Conservation (phyloP, 1,140 invertebrate species). For the Streblospio benedicti region DNA sequence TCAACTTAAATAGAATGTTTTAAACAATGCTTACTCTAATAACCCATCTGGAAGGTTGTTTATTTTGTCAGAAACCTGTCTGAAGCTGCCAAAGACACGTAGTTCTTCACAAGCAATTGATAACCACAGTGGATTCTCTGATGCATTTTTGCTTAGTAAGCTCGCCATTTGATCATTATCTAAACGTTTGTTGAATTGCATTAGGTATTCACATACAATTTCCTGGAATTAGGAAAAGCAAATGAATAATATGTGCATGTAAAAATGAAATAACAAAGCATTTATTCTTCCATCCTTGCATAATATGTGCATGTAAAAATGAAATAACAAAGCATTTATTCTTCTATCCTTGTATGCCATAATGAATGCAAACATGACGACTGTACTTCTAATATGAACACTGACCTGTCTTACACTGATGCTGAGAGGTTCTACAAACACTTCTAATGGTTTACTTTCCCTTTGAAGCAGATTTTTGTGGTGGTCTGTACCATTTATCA, state of each 20-base stretch:
- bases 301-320: neutral
- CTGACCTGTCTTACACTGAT: neutral
- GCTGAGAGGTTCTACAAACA: neutral
- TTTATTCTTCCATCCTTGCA: neutral
- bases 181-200: constrained; percentile 6
- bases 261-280: neutral
- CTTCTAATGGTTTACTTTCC: neutral
- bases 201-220: neutral
- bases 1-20: neutral
- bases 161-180: constrained; percentile 2
- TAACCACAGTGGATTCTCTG: constrained; percentile 19
- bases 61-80: constrained; percentile 11
- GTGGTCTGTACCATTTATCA: constrained; percentile 1
- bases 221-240: neutral
- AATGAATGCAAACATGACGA: neutral
- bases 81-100: constrained; percentile 18
- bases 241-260: neutral
- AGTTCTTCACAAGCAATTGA: constrained; percentile 19
- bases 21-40: constrained; percentile 1
- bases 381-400: neutral
- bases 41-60: constrained; percentile 5
- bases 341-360: neutral
- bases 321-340: neutral
- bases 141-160: constrained; percentile 2
- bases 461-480: neutral